Conservation (phyloP, 1,140 invertebrate species). For the Oryctes rhinoceros region DNA sequence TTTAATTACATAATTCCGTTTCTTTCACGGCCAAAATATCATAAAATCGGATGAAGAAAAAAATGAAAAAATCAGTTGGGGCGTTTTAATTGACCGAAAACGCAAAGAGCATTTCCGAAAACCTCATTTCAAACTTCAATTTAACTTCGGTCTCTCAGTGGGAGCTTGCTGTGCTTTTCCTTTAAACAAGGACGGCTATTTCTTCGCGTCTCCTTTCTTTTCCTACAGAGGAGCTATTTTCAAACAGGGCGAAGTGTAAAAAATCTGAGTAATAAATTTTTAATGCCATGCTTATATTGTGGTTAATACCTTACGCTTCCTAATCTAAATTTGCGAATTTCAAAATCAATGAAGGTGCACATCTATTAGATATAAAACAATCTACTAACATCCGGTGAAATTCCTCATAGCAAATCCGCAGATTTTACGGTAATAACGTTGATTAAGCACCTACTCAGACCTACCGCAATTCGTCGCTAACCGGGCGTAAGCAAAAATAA, state of each 20-base stretch:
- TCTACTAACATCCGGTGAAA: no score
- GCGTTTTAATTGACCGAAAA: constrained; percentile 23
- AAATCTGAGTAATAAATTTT: no score
- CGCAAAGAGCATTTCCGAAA: not conserved
- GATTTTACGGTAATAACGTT: no score
- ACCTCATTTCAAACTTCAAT: constrained; percentile 23
- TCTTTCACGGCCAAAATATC: not conserved
- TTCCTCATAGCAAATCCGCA: no score
- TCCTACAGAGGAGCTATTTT: no score
- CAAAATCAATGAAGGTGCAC: no score
- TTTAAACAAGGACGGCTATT: not conserved
- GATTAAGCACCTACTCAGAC: not conserved
- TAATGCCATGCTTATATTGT: no score
- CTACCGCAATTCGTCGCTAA: not conserved
- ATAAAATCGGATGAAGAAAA: constrained; percentile 29
- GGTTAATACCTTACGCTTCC: no score
- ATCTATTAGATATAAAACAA: no score
- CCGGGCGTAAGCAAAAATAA: not conserved
- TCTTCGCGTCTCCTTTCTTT: no score
- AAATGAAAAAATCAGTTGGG: constrained; percentile 13
- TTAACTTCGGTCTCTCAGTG: not conserved
- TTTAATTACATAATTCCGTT: constrained; percentile 28
- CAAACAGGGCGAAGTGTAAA: no score
- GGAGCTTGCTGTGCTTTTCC: not conserved
- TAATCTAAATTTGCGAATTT: no score